Evolutionary conservation across 2,888 invertebrate genomes (phyloP).

Genomic region (Bugulina stolonifera): DNA sequence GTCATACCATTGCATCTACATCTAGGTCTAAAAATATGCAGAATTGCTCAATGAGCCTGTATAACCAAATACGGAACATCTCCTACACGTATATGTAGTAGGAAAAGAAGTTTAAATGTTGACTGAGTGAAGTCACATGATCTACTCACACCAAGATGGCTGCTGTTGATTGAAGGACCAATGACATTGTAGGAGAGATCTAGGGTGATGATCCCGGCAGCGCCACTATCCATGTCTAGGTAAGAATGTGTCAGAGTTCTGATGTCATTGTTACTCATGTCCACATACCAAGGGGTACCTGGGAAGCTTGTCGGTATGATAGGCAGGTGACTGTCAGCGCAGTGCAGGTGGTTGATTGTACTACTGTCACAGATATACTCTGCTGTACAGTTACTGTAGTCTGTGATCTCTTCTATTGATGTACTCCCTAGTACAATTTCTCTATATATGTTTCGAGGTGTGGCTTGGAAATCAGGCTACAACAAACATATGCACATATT

Average conservation of each 20-base stretch:
- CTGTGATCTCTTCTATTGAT: neutral
- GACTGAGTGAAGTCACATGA: no score
- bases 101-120: no score
- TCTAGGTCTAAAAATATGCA: no score
- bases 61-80: no score
- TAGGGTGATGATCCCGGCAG: neutral
- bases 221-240: neutral
- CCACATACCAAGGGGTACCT: conserved; percentile 11
- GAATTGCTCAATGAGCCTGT: no score
- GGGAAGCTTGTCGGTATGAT: neutral
- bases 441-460: no score
- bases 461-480: no score
- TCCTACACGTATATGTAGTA: no score
- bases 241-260: neutral
- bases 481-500: no score
- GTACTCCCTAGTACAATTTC: no score
- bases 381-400: neutral
- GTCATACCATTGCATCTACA: no score
- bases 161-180: neutral
- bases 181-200: conserved; percentile 8
- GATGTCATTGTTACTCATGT: conserved; percentile 14
- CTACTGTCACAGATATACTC: neutral
- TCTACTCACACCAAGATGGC: neutral
- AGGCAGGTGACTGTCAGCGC: neutral
- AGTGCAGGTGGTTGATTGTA: neutral